Conservation (phyloP, 1,140 invertebrate species). For the Vanessa atalanta region DNA sequence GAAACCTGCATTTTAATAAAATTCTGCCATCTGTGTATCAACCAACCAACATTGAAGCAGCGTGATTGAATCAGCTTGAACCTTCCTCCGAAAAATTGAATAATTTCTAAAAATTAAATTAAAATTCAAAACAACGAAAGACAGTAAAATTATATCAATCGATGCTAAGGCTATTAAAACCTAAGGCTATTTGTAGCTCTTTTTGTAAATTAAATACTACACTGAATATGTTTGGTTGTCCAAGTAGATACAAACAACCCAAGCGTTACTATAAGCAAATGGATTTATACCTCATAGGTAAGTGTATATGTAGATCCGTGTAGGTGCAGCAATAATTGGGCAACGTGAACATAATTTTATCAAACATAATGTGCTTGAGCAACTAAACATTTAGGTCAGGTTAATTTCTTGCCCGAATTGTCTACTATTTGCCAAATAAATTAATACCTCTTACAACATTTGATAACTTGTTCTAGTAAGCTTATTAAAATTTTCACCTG, state of each 20-base stretch:
- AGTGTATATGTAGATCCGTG: not conserved
- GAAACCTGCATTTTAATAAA: too few species aligned
- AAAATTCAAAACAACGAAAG: too few species aligned
- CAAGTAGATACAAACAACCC: not conserved
- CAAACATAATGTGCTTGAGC: constrained; percentile 1
- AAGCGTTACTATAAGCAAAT: not conserved
- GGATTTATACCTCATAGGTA: not conserved
- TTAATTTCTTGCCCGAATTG: not conserved
- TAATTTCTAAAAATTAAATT: too few species aligned
- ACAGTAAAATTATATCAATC: too few species aligned
- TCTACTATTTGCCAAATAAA: constrained; percentile 1
- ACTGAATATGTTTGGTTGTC: too few species aligned
- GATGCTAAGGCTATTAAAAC: too few species aligned
- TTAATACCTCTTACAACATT: not conserved
- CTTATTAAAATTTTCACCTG: not conserved
- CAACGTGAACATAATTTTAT: constrained; percentile 1
- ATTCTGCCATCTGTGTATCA: too few species aligned
- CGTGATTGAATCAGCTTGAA: too few species aligned
- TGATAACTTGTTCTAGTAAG: not conserved
- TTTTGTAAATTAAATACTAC: too few species aligned
- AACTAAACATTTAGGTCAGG: not conserved
- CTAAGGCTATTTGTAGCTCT: too few species aligned
- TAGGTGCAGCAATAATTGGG: constrained; percentile 5
- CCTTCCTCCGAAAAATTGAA: too few species aligned
- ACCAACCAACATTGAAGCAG: too few species aligned